Percentiles rank a stretch among this genome's conserved stretches.
Conservation (phyloP, 2,113 vertebrate species). For the Geococcyx californianus region DNA sequence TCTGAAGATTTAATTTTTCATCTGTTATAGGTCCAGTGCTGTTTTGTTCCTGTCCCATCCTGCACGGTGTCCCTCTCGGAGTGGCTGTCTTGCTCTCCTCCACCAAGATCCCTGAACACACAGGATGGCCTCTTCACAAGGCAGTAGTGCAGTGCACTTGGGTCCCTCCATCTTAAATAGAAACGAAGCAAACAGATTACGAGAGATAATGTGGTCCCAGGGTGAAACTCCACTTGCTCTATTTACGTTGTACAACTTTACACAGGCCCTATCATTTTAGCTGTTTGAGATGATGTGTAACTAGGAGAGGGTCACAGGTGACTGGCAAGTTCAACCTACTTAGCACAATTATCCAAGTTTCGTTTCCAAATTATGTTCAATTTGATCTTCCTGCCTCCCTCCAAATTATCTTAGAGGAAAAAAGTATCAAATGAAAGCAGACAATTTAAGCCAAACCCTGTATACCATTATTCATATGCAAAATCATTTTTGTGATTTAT, state of each 20-base stretch:
- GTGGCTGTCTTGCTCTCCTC: background rate
- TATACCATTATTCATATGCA: conserved; percentile 57
- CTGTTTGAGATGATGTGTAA: conserved; percentile 42
- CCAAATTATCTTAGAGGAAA: conserved; percentile 31
- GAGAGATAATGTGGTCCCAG: background rate
- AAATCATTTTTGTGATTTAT: conserved; percentile 62
- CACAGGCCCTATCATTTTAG: background rate
- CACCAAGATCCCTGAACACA: background rate
- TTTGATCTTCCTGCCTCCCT: conserved; percentile 63
- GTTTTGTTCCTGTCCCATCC: background rate
- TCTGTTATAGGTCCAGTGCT: background rate
- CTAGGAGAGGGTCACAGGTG: conserved; percentile 67
- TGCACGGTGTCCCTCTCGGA: accelerated
- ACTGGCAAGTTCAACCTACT: conserved; percentile 71
- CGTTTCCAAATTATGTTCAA: conserved; percentile 73
- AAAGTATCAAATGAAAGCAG: conserved; percentile 50
- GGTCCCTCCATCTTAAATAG: background rate
- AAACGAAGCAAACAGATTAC: background rate
- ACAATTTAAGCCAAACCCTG: conserved; percentile 57
- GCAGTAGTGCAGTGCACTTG: background rate
- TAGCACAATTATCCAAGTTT: conserved; percentile 74
- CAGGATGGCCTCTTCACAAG: background rate
- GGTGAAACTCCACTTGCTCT: background rate
- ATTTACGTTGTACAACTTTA: background rate
- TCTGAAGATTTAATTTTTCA: accelerated